Base-by-base conservation (phyloP, 2,888 invertebrate genomes). In the Elysia crispata region DNA sequence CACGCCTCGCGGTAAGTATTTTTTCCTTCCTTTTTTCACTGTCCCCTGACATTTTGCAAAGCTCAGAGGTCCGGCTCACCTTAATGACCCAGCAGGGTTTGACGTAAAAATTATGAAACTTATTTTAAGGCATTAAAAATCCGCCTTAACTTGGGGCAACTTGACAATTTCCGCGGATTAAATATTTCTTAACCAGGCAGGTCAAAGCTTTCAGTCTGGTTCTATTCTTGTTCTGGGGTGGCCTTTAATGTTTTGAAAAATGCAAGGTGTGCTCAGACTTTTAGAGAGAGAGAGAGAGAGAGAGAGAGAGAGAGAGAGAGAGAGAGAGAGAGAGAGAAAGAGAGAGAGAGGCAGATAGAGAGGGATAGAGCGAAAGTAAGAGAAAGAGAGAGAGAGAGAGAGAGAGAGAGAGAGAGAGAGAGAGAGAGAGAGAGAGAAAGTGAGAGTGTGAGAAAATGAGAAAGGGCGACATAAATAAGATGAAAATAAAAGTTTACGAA, bases 351-450 rank as follows among this genome's bases (percentile, higher is more conserved):
- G 25, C 18, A 66, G 30, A 66, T 13, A 66, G 30, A 66, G 66
- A 66, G 33, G 62, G 41, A 62, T n/a, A 23, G 28, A 62, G 62
- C 30, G 31, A n/a, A n/a, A 62, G 15, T 31, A 60, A 31, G 31
- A 60, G 31, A 25, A 31, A 31, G n/a, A 60, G 31, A n/a, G 41
- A 31, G n/a, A 41, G 31, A n/a, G 31, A 31, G n/a, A 62, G 31
- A n/a, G 31, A 62, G 23, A 62, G 23, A 33, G 49, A 33, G 28
- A 33, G 15, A 75, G 49, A 33, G 28, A 62, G 23, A 75, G 31
- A 62, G n/a, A 33, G 60, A 57, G 60, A 75, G 30, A 33, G 15
- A 70, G 70, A 72, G 49, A 49, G n/a, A 72, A 49, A 72, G 41
- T n/a, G 25, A 0, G 25, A 23, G 41, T 1, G 18, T 31, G 70